Evolutionary conservation across 1,140 invertebrate species (phyloP), one percentile per base, ranked within the genome.

Genomic region (Diuraphis noxia): DNA sequence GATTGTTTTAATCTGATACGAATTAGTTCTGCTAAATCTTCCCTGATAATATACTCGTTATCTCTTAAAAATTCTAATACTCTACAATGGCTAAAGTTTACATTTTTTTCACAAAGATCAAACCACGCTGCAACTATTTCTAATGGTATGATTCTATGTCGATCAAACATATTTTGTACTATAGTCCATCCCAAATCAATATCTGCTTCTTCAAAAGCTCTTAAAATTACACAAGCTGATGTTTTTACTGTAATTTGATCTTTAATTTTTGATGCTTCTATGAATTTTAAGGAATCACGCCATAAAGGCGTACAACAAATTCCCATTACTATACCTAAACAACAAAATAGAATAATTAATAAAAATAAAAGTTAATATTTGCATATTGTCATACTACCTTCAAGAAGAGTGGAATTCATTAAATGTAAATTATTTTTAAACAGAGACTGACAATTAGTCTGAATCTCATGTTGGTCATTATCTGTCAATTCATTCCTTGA

Each of bases 141-240:
- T 1, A 21, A 36, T 72, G 92, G 34, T 43, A 49, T 4, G 6
- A 46, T 36, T 36, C 41, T 49, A 92, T 88, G 38, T 41, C 91
- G 92, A 91, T 93, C 92, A 36, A 94, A 72, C 92, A 95, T 94
- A 93, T 94, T 93, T 34, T 94, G 91, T n/a, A 96, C 93, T 46
- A 95, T 92, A 92, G 95, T 93, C 94, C 95, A 95, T 13, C 94
- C 96, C 90, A 95, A 92, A 41, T 95, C 93, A 88, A 94, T 93
- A 90, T 96, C 94, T 77, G 94, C 93, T 93, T 95, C 94, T 86
- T 93, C 92, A 93, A 96, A 96, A 30, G 96, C 94, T 49, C 95
- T 94, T 79, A 92, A 88, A 92, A 95, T 94, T 25, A 96, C 77
- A 38, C 92, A 93, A 93, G 36, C 21, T 4, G 49, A 82, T 49